Percentiles rank a stretch among this genome's conserved stretches.
phyloP scores from a whole-genome alignment of 2,113 vertebrate species.

The Ptilorrhoa leucosticta region DNA sequence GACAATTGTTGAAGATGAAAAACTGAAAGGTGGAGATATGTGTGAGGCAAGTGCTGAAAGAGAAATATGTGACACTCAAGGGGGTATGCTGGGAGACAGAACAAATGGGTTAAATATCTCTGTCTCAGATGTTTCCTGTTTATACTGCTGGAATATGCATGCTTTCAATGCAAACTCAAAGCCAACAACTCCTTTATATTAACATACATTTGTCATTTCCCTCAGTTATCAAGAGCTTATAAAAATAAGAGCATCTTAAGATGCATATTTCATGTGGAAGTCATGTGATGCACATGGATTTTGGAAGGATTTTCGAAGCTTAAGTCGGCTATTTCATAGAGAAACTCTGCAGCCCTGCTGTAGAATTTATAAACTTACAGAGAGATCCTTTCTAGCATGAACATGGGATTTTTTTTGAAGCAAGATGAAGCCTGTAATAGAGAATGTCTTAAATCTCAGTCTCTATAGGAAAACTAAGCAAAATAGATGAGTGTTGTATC shows the following conservation, averaged over 20 bases:
- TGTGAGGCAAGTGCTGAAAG: background rate
- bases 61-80: background rate
- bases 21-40: background rate
- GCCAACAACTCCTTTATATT: background rate
- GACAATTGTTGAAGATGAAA: background rate
- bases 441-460: background rate
- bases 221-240: background rate
- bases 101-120: background rate
- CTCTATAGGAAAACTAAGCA: background rate
- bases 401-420: background rate
- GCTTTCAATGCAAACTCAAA: background rate
- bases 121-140: slow-evolving; percentile 32
- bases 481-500: background rate
- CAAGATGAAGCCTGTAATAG: background rate
- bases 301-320: background rate
- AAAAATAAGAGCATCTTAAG: background rate
- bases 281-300: background rate
- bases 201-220: background rate
- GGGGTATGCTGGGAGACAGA: background rate
- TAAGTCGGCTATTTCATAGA: background rate
- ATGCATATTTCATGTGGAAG: background rate
- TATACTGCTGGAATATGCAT: background rate
- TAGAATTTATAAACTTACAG: background rate
- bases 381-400: background rate
- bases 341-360: background rate